Evolutionary conservation across 2,797 vertebrate species (phyloP), one percentile per base, ranked within the genome.

Genomic region (Acanthis flammea): DNA sequence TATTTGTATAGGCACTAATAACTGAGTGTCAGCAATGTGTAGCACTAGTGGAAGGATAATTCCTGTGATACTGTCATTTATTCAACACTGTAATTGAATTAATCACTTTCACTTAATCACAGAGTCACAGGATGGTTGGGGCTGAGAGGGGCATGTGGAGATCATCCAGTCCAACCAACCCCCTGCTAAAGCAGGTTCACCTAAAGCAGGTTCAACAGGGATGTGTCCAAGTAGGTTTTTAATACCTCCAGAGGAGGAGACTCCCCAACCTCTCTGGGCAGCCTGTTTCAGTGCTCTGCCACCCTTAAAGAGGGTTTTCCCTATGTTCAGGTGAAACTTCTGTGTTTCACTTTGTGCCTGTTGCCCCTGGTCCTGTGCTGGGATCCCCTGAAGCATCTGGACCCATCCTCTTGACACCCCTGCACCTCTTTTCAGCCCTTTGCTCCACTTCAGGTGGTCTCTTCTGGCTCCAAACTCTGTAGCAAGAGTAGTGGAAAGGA

Each of bases 381-480:
- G 10, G 6, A 4, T 6, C 17, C 3, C 4, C 37, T 70, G 57
- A 30, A 50, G 18, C 3, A 0, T 21, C 10, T 25, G 14, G 9
- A 37, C 16, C 27, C 6, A 6, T 55, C 10, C 22, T 47, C 48
- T 37, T 44, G 55, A 19, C 9, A 22, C 1, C 10, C 7, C 31
- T 76, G 62, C 39, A 33, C 4, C 12, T 44, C 18, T 92, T 79
- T 35, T 33, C 42, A 63, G 5, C 47, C 15, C 15, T 85, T 66
- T 81, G 2, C 21, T 75, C 28, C 12, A 8, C 23, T 57, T 75
- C 28, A 42, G 8, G 18, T 60, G 8, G 7, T 79, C 48, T 24
- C 21, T 71, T 80, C 54, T 68, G 22, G 5, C 37, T 68, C 88
- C n/a, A 67, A 5, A 62, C 22, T 41, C 33, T n/a, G 12, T 17